Base-by-base conservation (phyloP, 2,888 invertebrate genomes). In the Orthonychiurus folsomi region DNA sequence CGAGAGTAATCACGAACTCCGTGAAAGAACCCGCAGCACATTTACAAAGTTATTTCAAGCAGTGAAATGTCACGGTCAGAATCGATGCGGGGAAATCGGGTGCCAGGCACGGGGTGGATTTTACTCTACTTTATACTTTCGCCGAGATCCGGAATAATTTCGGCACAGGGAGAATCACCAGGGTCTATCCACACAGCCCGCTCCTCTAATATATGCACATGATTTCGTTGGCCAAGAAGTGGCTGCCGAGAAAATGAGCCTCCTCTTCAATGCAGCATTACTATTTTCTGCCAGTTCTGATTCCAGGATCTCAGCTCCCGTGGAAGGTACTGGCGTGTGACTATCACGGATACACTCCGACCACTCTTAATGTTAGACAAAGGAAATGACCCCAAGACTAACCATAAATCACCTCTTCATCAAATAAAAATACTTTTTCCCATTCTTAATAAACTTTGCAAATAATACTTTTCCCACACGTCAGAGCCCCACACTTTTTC, bases 301-400 rank as follows among this genome's bases (percentile, higher is more conserved):
- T n/a, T n/a, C n/a, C n/a, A n/a, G 37, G 15, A 15, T 37, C 37
- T 37, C 37, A 37, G 5, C 15, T 15, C 15, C 5, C 5, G 15
- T 37, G 37, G 37, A 37, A 5, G 37, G 9, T 15, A 5, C 20
- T 52, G 5, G 24, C 52, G 24, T 9, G 60, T 54, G 60, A 54
- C 60, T 60, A 26, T 50, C 60, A 60, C 60, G 54, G 54, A 28
- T 60, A 27, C 24, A 26, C 60, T 60, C 54, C 53, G 23, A 52
- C 9, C n/a, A n/a, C 9, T 52, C 57, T 20, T 47, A 12, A 21
- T 20, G 12, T 18, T 21, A 47, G 47, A 47, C 57, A 57, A 57
- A 3, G 47, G 47, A 57, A 26, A 15, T 20, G 25, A 50, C 27
- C 52, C 25, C 57, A 12, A 28, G 23, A 20, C 57, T n/a, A 20